A percentile compares a stretch with the other conserved stretches of the same genome.
Evolutionary conservation across 2,888 invertebrate species (phyloP).

Genomic region (Netelia inedita): DNA sequence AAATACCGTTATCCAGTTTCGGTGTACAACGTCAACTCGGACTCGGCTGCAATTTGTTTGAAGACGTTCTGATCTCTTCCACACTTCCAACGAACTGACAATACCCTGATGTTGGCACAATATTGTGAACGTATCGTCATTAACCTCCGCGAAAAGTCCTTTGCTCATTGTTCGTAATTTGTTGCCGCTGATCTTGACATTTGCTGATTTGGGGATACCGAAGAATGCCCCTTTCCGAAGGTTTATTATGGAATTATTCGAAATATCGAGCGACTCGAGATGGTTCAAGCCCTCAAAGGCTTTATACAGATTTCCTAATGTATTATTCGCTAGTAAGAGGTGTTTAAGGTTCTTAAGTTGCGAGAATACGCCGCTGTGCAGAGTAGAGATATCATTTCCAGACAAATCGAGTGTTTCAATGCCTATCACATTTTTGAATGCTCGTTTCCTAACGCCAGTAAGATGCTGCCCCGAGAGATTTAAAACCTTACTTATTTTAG

Average conservation of each 20-base stretch:
- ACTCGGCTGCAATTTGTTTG: too few species aligned
- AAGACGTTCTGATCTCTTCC: too few species aligned
- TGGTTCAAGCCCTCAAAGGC: not conserved
- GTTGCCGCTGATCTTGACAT: not conserved
- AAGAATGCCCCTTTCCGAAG: too few species aligned
- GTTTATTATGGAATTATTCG: too few species aligned
- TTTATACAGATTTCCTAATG: slow-evolving; percentile 24
- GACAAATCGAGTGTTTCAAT: slow-evolving; percentile 71
- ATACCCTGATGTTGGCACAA: too few species aligned
- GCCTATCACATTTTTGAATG: slow-evolving; percentile 71
- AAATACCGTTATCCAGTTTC: too few species aligned
- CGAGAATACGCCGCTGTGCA: slow-evolving; percentile 75
- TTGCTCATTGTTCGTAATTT: not conserved
- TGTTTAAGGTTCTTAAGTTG: slow-evolving; percentile 74
- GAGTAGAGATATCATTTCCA: slow-evolving; percentile 71
- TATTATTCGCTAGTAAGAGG: slow-evolving; percentile 72
- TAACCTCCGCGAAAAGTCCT: too few species aligned
- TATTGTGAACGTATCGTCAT: too few species aligned
- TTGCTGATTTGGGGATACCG: not conserved
- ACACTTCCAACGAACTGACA: too few species aligned
- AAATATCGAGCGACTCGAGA: too few species aligned
- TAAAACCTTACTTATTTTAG: slow-evolving; percentile 42
- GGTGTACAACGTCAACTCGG: too few species aligned
- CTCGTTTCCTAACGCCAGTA: slow-evolving; percentile 67
- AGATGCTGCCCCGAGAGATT: slow-evolving; percentile 72